Evolutionary conservation across 2,113 vertebrate species (phyloP), one percentile per base, ranked within the genome.

Genomic region (Clinocottus analis): DNA sequence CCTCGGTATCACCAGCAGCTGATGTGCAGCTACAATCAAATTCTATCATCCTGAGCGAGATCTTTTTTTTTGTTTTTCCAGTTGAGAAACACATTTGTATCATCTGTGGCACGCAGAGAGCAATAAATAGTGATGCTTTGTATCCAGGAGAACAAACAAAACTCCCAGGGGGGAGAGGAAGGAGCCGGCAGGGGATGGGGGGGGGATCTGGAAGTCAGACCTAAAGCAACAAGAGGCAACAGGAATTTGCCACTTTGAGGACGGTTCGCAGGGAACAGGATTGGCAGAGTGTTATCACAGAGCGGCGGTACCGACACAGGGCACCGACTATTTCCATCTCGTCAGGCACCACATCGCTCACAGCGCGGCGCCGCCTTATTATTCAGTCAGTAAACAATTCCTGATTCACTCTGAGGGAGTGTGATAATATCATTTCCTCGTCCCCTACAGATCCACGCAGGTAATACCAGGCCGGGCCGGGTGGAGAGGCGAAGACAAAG

Each of bases 361-460:
- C 47, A 65, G 73, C 31, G 66, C 72, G 79, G 45, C 14, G 70
- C 39, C 53, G n/a, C 29, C 27, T 76, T 72, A 74, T 85, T 83
- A 72, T 80, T 72, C 65, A 86, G 65, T 78, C 78, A 39, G 74
- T 71, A 88, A 90, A 92, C 85, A 89, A 84, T 64, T 78, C 63
- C 66, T 83, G 75, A 86, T 80, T 88, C 73, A 61, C 63, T 64
- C 23, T 31, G 72, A 89, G 21, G 4, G 59, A 41, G 39, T 60
- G 59, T 83, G 65, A 85, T 72, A 72, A 66, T 58, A 80, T 87
- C 16, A 66, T 77, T 77, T 80, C 67, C 73, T 73, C 43, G 61
- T 72, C 43, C 73, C 72, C 67, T 59, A 45, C 16, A 56, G 35
- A 63, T 59, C 12, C 9, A 29, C 7, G 49, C 23, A 72, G 64